Evolutionary conservation across 2,797 vertebrate genomes (phyloP), one percentile per base, ranked within the genome.

Genomic region (Arremon brunneinucha): DNA sequence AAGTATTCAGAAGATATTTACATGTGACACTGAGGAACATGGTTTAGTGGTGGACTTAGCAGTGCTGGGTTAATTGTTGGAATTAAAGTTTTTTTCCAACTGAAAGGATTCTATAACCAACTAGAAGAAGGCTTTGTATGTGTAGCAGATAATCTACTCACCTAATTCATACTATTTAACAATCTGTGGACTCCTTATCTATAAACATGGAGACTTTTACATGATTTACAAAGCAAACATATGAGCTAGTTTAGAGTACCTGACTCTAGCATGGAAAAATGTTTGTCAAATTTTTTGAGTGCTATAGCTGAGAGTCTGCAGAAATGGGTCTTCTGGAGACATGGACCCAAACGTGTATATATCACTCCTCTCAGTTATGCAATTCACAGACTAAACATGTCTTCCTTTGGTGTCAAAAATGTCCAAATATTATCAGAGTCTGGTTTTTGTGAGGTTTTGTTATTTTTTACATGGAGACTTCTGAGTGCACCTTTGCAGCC

Each of bases 311-410:
- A 86, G 52, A 89, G 56, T 87, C 53, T 96, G 68, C 88, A 91
- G 83, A 92, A 89, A 93, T 18, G 13, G 24, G 71, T 68, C 41
- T 89, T 86, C 64, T 87, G 87, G 87, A 97, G 75, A 96, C 80
- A 49, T 3, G 39, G 63, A 46, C n/a, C 28, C 71, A 79, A 94
- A 85, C 0, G 12, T 74, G 67, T 79, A 82, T 60, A 85, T 27
- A 57, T 93, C 89, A 90, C 30, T 83, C 34, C 56, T 63, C 24
- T 69, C 87, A 74, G 68, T 92, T 78, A 49, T 49, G 34, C 17
- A 69, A 53, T 75, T 79, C 77, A 87, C 30, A 97, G 95, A 97
- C 95, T 96, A 97, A 97, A 97, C 93, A 97, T 10, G 57, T 72
- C 82, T 82, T 89, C 65, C 60, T 83, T 88, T 89, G 81, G 75